phyloP scores from a whole-genome alignment of 2,113 vertebrate species.

The Callospermophilus lateralis region DNA sequence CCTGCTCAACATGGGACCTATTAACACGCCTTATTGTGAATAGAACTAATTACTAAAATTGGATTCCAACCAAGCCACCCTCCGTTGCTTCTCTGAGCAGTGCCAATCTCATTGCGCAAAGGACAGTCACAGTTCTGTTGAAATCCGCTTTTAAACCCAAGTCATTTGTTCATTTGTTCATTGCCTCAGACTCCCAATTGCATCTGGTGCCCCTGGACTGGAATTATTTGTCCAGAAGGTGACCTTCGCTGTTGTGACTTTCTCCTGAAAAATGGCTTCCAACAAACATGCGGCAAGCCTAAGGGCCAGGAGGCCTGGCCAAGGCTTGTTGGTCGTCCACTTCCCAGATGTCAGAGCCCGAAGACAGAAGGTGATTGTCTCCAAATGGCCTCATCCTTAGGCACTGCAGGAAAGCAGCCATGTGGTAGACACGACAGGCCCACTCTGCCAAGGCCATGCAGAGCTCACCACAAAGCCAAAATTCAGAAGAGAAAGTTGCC shows the following conservation, averaged over 20 bases:
- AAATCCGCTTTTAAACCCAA: conserved; percentile 73
- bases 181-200: conserved; percentile 67
- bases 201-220: conserved; percentile 78
- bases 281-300: conserved; percentile 73
- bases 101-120: conserved; percentile 76
- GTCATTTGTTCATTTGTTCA: conserved; percentile 68
- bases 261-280: conserved; percentile 64
- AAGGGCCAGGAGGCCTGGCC: conserved; percentile 72
- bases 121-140: conserved; percentile 54
- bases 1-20: conserved; percentile 74
- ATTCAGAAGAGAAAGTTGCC: conserved; percentile 68
- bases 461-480: conserved; percentile 10
- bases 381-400: conserved; percentile 71
- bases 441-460: conserved; percentile 68
- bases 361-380: conserved; percentile 83
- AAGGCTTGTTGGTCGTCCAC: conserved; percentile 78
- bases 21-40: conserved; percentile 79
- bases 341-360: conserved; percentile 84
- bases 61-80: conserved; percentile 79
- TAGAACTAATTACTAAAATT: conserved; percentile 83
- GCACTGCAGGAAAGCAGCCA: conserved; percentile 73
- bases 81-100: conserved; percentile 53
- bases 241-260: conserved; percentile 66
- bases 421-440: conserved; percentile 79
- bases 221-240: conserved; percentile 81